phyloP scores from a whole-genome alignment of 2,888 invertebrate genomes.

The Dyspetes luteomarginatus region DNA sequence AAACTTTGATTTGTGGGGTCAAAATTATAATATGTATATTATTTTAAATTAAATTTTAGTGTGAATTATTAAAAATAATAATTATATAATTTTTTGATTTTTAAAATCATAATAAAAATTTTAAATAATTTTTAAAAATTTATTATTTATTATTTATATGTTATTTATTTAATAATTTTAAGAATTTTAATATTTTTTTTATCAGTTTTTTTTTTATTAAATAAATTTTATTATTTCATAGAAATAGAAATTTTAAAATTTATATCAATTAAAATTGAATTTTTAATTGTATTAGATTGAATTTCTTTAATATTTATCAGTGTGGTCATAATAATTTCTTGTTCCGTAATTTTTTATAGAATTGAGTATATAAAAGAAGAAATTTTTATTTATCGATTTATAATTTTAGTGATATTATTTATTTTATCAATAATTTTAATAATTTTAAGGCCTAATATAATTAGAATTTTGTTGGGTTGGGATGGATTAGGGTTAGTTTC shows the following conservation, averaged over 20 bases:
- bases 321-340: constrained; percentile 88
- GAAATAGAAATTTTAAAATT: constrained; percentile 86
- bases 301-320: constrained; percentile 87
- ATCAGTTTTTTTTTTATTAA: constrained; percentile 75
- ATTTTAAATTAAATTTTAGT: constrained; percentile 55
- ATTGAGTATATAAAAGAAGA: constrained; percentile 87
- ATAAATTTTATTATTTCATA: constrained; percentile 84
- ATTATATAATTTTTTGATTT: constrained; percentile 85
- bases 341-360: constrained; percentile 71
- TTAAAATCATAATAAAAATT: constrained; percentile 87
- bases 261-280: constrained; percentile 84
- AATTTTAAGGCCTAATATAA: constrained; percentile 88
- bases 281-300: constrained; percentile 87
- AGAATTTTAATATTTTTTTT: constrained; percentile 81
- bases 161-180: constrained; percentile 80
- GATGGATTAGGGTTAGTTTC: constrained; percentile 90
- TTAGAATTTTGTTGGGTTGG: constrained; percentile 89
- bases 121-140: constrained; percentile 83
- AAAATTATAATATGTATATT: too few relatives aligned
- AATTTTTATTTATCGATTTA: constrained; percentile 87
- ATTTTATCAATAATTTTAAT: constrained; percentile 88
- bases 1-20: too few relatives aligned
- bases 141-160: constrained; percentile 84
- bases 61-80: constrained; percentile 22
- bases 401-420: constrained; percentile 87